A percentile compares a stretch with the other conserved stretches of the same genome.
Conservation (phyloP, 2,113 vertebrate genomes). For the Gopherus flavomarginatus region DNA sequence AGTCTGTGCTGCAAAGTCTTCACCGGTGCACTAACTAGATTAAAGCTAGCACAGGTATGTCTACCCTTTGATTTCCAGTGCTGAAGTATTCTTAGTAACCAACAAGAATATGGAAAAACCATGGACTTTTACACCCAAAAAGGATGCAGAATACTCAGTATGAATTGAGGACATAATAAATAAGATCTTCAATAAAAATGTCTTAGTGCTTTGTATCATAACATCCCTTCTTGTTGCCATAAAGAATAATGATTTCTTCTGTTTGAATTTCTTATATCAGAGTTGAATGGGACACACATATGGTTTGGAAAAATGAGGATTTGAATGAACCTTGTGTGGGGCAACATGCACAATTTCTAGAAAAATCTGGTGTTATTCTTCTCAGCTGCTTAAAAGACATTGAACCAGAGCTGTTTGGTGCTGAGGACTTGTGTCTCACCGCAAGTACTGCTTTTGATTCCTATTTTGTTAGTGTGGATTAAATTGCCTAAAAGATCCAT, state of each 20-base stretch:
- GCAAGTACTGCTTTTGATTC: not conserved
- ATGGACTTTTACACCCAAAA: conserved; percentile 17
- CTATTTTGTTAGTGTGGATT: not conserved
- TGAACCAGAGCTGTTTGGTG: not conserved
- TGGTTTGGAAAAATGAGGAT: conserved; percentile 26
- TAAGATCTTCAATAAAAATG: conserved; percentile 50
- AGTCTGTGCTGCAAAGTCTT: not conserved
- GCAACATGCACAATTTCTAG: not conserved
- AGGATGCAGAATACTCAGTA: not conserved
- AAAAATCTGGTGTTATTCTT: not conserved
- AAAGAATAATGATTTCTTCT: not conserved
- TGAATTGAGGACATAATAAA: conserved; percentile 18
- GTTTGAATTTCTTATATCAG: conserved; percentile 16
- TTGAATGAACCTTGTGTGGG: not conserved
- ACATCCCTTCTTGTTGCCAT: conserved; percentile 46
- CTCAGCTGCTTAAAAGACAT: not conserved
- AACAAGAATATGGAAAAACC: conserved; percentile 2
- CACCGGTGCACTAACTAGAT: not conserved
- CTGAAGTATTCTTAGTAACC: not conserved
- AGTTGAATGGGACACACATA: conserved; percentile 11
- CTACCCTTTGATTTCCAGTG: not conserved
- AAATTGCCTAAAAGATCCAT: not conserved
- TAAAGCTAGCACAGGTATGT: not conserved
- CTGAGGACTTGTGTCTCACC: not conserved
- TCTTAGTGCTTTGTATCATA: conserved; percentile 65